Evolutionary conservation across 2,888 invertebrate species (phyloP), one percentile per base, ranked within the genome.

Genomic region (Temnothorax unifasciatus): DNA sequence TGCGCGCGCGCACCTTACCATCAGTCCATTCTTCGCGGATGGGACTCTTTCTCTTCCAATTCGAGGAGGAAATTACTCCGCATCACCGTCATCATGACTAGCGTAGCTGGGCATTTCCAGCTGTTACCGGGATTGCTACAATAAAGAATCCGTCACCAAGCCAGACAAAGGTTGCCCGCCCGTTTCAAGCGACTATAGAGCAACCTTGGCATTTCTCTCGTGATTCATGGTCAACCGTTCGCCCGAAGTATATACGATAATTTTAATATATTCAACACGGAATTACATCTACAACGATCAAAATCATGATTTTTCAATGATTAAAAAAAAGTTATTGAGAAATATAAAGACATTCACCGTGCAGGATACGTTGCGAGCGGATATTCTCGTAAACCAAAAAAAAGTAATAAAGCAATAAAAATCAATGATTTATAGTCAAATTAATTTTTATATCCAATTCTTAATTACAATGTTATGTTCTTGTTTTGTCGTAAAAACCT

Each of bases 131-230:
- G 18, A 11, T 57, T 38, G 29, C 34, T 44, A 34, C 21, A n/a
- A 77, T 44, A 69, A 68, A 77, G 29, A 69, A 29, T 44, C 44
- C 69, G 66, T 54, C 38, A n/a, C 15, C 21, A 54, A 15, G 2
- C 41, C 15, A 18, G 9, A 69, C 9, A n/a, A 79, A 57, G 44
- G 11, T 57, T 47, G 34, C 3, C 57, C 38, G 13, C 9, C 3
- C 3, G 15, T 57, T 52, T 13, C 11, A 29, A 68, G 44, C 9
- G 8, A 11, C 77, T 21, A n/a, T 41, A n/a, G 11, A 47, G 15
- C 57, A 44, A 77, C 29, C 57, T 79, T 79, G 71, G 21, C 57
- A 79, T 79, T 44, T 71, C 21, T 69, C 54, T 52, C 11, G n/a
- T 13, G 34, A n/a, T 71, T 77, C 52, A 52, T 64, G 15, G 11